Evolutionary conservation across 2,113 vertebrate genomes (phyloP), one percentile per base, ranked within the genome.

Genomic region (Corvus moneduloides): DNA sequence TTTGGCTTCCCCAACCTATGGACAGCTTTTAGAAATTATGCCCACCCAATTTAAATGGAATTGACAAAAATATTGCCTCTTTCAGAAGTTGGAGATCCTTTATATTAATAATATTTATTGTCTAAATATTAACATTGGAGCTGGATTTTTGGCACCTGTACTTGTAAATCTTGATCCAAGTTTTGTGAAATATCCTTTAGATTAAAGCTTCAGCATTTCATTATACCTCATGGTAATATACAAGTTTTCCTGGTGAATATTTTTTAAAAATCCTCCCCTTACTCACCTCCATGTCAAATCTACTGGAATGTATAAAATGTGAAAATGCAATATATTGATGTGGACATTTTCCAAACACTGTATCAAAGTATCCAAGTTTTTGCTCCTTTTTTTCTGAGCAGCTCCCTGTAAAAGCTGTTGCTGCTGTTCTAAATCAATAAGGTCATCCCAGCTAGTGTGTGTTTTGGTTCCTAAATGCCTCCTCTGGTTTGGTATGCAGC

Each of bases 401-500:
- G 7, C 20, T 90, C 23, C 16, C 32, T 81, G 11, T 61, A 41
- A 83, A 66, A 79, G 66, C 9, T 28, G 37, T 61, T 93, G 26
- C 48, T 89, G 41, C 41, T 89, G 91, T 76, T 90, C 48, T 71
- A 68, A 94, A 94, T 93, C 92, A 94, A 46, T 93, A 82, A 82
- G 85, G 71, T 83, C 54, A 92, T 19, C n/a, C 41, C 80, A 78
- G 21, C 11, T 41, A 56, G 30, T 24, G 48, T 32, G 43, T 63
- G 35, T 48, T 94, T 91, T 56, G 63, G 83, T 43, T 93, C 90
- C 33, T 58, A 87, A 96, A 88, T 12, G 1, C 5, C 20, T 75
- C 37, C 73, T 73, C 33, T 76, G 28, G 52, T 74, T 76, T 72
- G 11, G 46, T 69, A 87, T 87, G 13, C 93, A 77, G 41, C 77